Evolutionary conservation across 2,888 invertebrate genomes (phyloP), one percentile per base, ranked within the genome.

Genomic region (Platycheirus albimanus): DNA sequence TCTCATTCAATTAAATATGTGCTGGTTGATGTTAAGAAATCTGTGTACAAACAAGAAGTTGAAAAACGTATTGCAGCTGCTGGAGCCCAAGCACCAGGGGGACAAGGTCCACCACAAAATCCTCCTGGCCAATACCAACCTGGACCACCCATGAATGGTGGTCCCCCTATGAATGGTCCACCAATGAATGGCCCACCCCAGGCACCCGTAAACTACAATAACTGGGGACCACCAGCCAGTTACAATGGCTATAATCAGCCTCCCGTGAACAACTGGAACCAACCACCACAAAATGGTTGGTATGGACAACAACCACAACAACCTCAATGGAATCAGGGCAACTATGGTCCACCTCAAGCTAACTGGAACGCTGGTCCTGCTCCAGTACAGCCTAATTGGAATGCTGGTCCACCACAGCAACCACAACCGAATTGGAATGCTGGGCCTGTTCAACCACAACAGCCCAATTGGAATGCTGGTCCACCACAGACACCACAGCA

Each of bases 21-120:
- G 87, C 93, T 95, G 45, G 93, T 98, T 8, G 98, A 98, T 88
- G 98, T 98, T 0, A 98, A 98, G 88, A 98, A 98, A 90, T 98
- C 98, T 0, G 89, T 98, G 8, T 96, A 97, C 38, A 96, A 96
- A 91, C 94, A 95, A 36, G 97, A 97, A 89, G 95, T 96, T 93
- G 93, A 94, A 47, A 89, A 89, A 49, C 91, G 92, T 11, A n/a
- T n/a, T n/a, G n/a, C n/a, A n/a, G n/a, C n/a, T n/a, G n/a, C n/a
- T n/a, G n/a, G n/a, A n/a, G n/a, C n/a, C n/a, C n/a, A n/a, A n/a
- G n/a, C n/a, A n/a, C n/a, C n/a, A n/a, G n/a, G n/a, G 8, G 70
- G 51, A 3, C 66, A 76, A 71, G 61, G 86, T 85, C 86, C 86
- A 11, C 86, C 87, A 5, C 75, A 69, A 49, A 86, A 87, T 85